Evolutionary conservation across 2,888 invertebrate genomes (phyloP), one percentile per base, ranked within the genome.

Genomic region (Papilio demoleus): DNA sequence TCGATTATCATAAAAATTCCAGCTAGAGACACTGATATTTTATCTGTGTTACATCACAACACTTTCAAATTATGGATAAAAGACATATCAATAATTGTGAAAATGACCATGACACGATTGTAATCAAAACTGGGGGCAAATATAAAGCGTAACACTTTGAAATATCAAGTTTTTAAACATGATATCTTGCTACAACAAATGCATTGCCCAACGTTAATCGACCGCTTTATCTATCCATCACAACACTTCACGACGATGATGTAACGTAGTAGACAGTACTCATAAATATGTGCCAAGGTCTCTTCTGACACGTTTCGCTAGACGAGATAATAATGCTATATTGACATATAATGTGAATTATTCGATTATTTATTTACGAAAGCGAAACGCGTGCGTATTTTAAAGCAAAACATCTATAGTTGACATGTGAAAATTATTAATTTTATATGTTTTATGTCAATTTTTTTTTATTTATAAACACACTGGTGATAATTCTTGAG

Each of bases 281-380:
- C 65, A 53, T 65, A 53, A 65, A 69, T 69, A 69, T 69, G 50
- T 69, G 68, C 68, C 68, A 69, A 69, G 68, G 68, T 60, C 65
- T 34, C 22, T 3, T n/a, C 60, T 60, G 60, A 50, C 68, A 69
- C 68, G 68, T 69, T 69, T 69, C 68, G 68, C 68, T 65, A 53
- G 50, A 34, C 58, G 47, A 50, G 67, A 67, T 63, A 63, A 67
- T 63, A 60, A 65, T 40, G 34, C 34, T 69, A 65, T 65, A 59
- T 64, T 65, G 53, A 61, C 40, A 69, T 65, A 60, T 40, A 19
- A 22, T 60, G 65, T 42, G 60, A 65, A 61, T 65, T 61, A 61
- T 61, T 69, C 65, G 60, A 60, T 56, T 61, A 65, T 60, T 63
- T 17, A 12, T 50, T 68, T 68, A 59, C 42, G 60, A 65, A 65